Conservation (phyloP, 2,888 invertebrate genomes). For the Phyllotreta striolata region DNA sequence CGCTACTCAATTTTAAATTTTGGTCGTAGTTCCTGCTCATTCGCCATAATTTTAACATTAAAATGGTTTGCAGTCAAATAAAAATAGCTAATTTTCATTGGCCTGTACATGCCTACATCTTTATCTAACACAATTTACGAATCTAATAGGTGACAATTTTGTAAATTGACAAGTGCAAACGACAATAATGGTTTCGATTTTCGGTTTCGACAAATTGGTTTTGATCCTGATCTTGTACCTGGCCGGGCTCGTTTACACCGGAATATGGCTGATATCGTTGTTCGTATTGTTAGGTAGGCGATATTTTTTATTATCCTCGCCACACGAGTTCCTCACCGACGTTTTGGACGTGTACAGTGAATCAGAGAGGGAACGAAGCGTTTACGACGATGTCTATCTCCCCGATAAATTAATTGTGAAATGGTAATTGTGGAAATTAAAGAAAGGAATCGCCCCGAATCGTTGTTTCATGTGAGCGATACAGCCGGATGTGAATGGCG, state of each 20-base stretch:
- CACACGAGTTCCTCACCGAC: conserved; percentile 3
- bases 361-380: not conserved
- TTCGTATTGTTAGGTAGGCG: conserved; percentile 1
- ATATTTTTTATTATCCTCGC: not conserved
- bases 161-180: no score
- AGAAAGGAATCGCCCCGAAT: no score
- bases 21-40: no score
- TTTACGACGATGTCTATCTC: conserved; percentile 8
- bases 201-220: conserved; percentile 7
- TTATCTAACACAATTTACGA: no score
- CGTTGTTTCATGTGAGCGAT: no score
- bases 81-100: no score
- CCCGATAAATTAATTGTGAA: conserved; percentile 13
- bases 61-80: no score
- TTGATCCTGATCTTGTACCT: conserved; percentile 4
- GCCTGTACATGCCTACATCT: no score
- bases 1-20: no score
- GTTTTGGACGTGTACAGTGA: conserved; percentile 2
- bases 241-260: conserved; percentile 4
- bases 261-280: conserved; percentile 14
- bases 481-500: no score
- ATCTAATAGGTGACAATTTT: no score
- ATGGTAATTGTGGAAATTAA: conserved; percentile 7
- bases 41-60: no score
- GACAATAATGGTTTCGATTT: conserved; percentile 6